Percentiles rank a stretch among this genome's conserved stretches.
Conservation (phyloP, 2,113 vertebrate genomes). For the Orthochromis malagaraziensis region DNA sequence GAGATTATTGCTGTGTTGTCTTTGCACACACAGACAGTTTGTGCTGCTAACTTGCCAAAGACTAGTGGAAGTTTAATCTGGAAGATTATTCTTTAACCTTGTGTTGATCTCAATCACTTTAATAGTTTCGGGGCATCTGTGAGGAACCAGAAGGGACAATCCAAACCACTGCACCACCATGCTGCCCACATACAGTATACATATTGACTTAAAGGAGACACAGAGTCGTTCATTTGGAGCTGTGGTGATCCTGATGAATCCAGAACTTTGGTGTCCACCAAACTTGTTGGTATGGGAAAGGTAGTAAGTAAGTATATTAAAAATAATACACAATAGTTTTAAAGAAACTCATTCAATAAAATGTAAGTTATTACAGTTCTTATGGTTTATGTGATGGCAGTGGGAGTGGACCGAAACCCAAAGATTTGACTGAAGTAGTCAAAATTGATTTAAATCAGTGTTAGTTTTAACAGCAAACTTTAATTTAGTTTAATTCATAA, state of each 20-base stretch:
- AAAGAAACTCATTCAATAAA: neutral
- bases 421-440: neutral
- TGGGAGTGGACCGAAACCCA: neutral
- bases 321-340: neutral
- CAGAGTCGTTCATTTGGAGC: neutral
- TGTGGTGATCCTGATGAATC: neutral
- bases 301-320: neutral
- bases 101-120: neutral
- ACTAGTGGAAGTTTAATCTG: neutral
- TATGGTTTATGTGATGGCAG: neutral
- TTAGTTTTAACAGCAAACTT: neutral
- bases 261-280: neutral
- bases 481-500: neutral
- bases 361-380: neutral
- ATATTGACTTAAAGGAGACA: neutral
- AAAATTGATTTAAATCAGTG: neutral
- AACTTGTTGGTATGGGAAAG: too few relatives aligned
- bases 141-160: neutral
- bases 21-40: neutral
- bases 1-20: neutral
- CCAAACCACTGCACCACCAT: neutral
- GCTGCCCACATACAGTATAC: neutral
- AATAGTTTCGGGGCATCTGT: neutral
- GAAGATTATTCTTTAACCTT: neutral
- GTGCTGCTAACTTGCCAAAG: neutral